Evolutionary conservation across 2,113 vertebrate genomes (phyloP), one percentile per base, ranked within the genome.

Genomic region (Acrocephalus kingi): DNA sequence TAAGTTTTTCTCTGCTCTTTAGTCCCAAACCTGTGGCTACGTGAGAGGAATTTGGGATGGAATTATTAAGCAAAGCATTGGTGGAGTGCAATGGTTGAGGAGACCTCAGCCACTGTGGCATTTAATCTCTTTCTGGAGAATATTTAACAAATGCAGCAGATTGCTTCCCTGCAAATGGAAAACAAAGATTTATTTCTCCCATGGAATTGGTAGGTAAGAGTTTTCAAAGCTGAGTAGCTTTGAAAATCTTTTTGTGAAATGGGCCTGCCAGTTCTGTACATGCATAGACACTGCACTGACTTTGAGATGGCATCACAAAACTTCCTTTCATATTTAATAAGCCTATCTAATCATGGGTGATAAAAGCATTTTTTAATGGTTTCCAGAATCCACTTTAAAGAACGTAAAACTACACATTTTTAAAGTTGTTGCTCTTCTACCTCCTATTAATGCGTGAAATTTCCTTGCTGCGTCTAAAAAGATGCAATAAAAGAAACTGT

Each of bases 61-160:
- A 45, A 37, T 87, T 72, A 43, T 79, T 48, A 56, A 46, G 55
- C 5, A 41, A 78, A 48, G 30, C 46, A 49, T 23, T 58, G 31
- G 18, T 90, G 87, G 58, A 54, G 20, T 59, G 67, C 23, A 80
- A 20, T 58, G 73, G 25, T 45, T 92, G 59, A 90, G 33, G 46
- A 75, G 35, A 75, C 11, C 35, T 59, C 83, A 77, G 78, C 19
- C 39, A 37, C 48, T 71, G 55, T 67, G 68, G 75, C 46, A 77
- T 80, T 88, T 68, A 73, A 77, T 84, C 59, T 63, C 39, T 80
- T 80, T 62, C 56, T 84, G 84, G 43, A 93, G 84, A 96, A 84
- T 31, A 88, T 56, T 67, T 90, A 56, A 84, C n/a, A 90, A 94
- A 75, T 28, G 20, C 39, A 93, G 51, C 52, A 64, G 27, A 78